Evolutionary conservation across 2,797 vertebrate genomes (phyloP).

Genomic region (Chelidonichthys spinosus): DNA sequence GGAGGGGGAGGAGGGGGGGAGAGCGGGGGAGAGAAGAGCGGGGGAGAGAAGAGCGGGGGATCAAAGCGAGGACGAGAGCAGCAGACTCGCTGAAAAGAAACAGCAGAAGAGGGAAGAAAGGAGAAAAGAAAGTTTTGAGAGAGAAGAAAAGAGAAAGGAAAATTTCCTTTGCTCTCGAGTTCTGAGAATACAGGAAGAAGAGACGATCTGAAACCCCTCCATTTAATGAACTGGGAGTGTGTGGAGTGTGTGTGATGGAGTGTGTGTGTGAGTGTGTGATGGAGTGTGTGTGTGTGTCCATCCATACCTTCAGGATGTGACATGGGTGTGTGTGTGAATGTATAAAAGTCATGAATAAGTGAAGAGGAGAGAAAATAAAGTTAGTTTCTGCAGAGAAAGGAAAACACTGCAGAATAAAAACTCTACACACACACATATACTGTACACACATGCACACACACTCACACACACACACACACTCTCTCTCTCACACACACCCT

Average conservation of each 20-base stretch:
- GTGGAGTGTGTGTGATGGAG: no score
- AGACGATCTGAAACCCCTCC: constrained; percentile 69
- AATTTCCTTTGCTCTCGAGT: constrained; percentile 77
- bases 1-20: constrained; percentile 71
- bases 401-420: constrained; percentile 41
- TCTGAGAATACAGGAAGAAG: constrained; percentile 72
- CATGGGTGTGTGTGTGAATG: constrained; percentile 20
- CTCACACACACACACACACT: constrained; percentile 30
- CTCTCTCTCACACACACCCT: background rate
- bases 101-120: constrained; percentile 79
- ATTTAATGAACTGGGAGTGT: constrained; percentile 71
- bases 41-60: constrained; percentile 72
- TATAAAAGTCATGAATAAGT: constrained; percentile 25
- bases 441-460: constrained; percentile 36
- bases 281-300: constrained; percentile 30
- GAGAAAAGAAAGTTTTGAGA: constrained; percentile 83
- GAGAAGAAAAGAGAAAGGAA: constrained; percentile 82
- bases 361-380: constrained; percentile 19
- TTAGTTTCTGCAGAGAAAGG: constrained; percentile 14
- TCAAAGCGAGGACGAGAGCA: constrained; percentile 81
- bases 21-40: constrained; percentile 11
- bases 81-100: constrained; percentile 83
- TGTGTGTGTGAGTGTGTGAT: constrained; percentile 29
- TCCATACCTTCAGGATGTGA: constrained; percentile 33
- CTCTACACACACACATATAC: constrained; percentile 18